Evolutionary conservation across 37 sponge, comb jelly and placozoan genomes (phyloP), one percentile per base, ranked within the genome.

Genomic region (Diacarnus erythraeanus): DNA sequence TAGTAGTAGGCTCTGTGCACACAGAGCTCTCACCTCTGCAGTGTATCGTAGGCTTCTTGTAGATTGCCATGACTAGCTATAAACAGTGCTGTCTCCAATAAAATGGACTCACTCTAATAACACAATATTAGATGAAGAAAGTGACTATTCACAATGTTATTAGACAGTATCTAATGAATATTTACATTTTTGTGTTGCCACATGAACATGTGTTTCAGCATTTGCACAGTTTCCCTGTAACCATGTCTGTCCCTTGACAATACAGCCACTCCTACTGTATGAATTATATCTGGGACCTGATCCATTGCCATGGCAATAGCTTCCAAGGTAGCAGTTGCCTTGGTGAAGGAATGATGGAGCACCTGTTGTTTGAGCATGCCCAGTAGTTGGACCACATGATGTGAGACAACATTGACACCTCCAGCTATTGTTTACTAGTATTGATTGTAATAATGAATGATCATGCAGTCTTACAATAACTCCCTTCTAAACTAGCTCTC

Each of bases 261-360:
- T 37, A 26, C 39, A 2, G 10, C 27, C 71, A 30, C 42, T 3
- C 47, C 34, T 15, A 84, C 78, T 64, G 47, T 77, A 29, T 78
- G 36, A 2, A 77, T 31, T 17, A 84, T 59, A 2, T 69, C 78
- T 29, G 85, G 85, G 2, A 71, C 72, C 8, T 61, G 43, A 57
- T 84, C 77, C 63, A 70, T 77, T 10, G 63, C 77, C 42, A 43
- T 59, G 71, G 85, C 36, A 31, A 84, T 27, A 17, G 85, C 33
- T 42, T 77, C 78, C 77, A 84, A 41, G 63, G 75, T 70, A 22
- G 70, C 70, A 33, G 85, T 47, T 57, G 87, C 73, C 31, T 80
- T 33, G 35, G 39, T 37, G 57, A 73, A 78, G 39, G 42, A 38
- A 59, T 78, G 81, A 38, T 47, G 76, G 23, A 73, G 42, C 34